Base-by-base conservation (phyloP, 2,888 invertebrate species). In the Spilarctia lutea region DNA sequence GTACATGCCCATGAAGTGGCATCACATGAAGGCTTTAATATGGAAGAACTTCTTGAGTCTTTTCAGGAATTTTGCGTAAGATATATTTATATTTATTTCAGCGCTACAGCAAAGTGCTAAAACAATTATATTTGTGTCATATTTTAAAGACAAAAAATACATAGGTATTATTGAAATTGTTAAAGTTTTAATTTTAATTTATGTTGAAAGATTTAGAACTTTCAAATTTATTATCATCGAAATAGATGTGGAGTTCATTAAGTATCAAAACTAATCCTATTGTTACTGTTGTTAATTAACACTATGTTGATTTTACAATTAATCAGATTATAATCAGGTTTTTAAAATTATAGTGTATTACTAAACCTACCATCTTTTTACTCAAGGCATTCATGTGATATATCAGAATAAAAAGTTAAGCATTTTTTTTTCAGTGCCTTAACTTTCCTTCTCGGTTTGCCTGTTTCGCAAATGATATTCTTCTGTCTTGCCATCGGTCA, bases 401-500 rank as follows among this genome's bases (percentile, higher is more conserved):
- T 3, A 18, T 30, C 18, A 18, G 30, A 7, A 30, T 18, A 30
- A 30, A 18, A 27, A 63, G 13, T 30, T 30, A 63, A 56, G 3
- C 30, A 3, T 48, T 13, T 71, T 39, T 18, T 56, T 76, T 78
- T 78, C 87, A 98, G 98, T 0, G 96, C 98, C 60, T 97, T 99
- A 96, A 91, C 97, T 68, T 99, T 99, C 92, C 97, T 99, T 83
- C 97, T 98, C 79, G 97, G 98, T 24, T 96, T 99, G 71, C 99
- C 99, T 0, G 97, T 98, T 4, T 96, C 97, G 2, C 98, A 99
- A 95, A 98, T 98, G 87, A 94, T 98, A 35, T 93, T 99, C 68
- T 99, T 99, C 95, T 99, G 99, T 89, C 93, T 98, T 71, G 98
- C 99, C 27, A 98, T 99, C 84, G 98, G 98, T n/a, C 98, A 98